A percentile compares a stretch with the other conserved stretches of the same genome.
These are phyloP conservation scores for Eupithecia exiguata DNA, from an alignment of 2,888 invertebrate genomes.

Conservation along the genomic window DNA sequence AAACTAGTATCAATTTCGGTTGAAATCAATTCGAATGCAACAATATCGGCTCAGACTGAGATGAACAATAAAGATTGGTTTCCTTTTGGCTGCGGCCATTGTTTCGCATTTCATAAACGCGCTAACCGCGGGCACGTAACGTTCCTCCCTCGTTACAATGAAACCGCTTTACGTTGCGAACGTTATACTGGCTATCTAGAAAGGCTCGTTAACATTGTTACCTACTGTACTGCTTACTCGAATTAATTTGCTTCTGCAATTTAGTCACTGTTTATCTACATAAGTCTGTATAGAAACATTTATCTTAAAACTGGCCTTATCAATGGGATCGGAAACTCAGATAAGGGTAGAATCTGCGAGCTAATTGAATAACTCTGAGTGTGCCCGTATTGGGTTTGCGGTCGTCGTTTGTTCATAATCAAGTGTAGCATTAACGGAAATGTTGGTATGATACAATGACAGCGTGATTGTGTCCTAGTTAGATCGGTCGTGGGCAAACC, in stretches of 20 bases:
- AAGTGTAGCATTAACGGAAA: constrained; percentile 43
- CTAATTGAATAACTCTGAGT: constrained; percentile 40
- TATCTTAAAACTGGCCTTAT: constrained; percentile 41
- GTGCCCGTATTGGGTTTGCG: constrained; percentile 36
- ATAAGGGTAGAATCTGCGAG: constrained; percentile 32
- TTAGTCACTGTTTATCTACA: constrained; percentile 38
- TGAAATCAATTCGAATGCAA: constrained; percentile 72
- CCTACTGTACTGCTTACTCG: constrained; percentile 45
- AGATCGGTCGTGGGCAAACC: constrained; percentile 28
- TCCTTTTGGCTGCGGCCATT: constrained; percentile 66
- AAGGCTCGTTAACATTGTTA: constrained; percentile 49
- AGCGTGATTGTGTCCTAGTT: constrained; percentile 41
- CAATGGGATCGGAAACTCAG: constrained; percentile 41
- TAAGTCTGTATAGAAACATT: constrained; percentile 40
- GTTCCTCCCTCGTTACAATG: constrained; percentile 38
- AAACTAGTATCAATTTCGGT: constrained; percentile 72
- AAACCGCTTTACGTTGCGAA: constrained; percentile 41
- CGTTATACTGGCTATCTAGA: constrained; percentile 46
- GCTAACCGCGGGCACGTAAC: constrained; percentile 57
- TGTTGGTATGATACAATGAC: constrained; percentile 41
- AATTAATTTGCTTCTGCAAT: constrained; percentile 42
- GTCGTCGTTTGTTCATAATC: constrained; percentile 38
- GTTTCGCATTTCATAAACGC: constrained; percentile 70
- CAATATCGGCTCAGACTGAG: constrained; percentile 69
- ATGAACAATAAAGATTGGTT: constrained; percentile 73